Evolutionary conservation across 2,888 invertebrate species (phyloP).

Genomic region (Steinernema carpocapsae): DNA sequence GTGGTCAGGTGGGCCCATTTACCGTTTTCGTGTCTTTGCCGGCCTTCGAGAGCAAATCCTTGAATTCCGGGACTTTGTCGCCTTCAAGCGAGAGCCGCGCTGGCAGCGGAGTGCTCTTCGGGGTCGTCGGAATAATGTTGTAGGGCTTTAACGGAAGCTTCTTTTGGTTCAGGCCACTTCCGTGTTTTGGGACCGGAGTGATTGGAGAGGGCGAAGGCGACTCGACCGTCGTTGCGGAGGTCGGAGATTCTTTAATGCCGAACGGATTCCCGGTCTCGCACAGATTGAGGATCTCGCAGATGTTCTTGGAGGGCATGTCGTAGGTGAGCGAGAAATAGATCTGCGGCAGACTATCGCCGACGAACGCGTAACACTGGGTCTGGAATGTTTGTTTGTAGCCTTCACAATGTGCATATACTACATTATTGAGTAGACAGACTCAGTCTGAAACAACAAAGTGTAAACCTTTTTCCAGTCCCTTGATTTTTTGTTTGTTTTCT

Average conservation of each 20-base stretch:
- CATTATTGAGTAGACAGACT: too few species aligned
- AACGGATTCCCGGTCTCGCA: constrained; percentile 53
- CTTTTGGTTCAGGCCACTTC: not conserved
- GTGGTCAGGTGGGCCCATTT: not conserved
- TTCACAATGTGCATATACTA: too few species aligned
- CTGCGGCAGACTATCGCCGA: constrained; percentile 59
- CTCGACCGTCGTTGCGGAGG: not conserved
- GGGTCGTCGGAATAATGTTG: not conserved
- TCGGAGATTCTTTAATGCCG: constrained; percentile 7
- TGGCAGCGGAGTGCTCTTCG: not conserved
- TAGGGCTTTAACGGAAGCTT: not conserved
- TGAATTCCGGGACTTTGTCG: not conserved
- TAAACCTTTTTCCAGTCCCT: too few species aligned
- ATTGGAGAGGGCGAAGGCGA: not conserved
- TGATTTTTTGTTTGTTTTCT: too few species aligned
- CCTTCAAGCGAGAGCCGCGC: not conserved
- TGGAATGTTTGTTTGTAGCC: constrained; percentile 46
- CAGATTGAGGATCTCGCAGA: constrained; percentile 57
- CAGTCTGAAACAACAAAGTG: too few species aligned
- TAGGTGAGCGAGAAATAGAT: constrained; percentile 62
- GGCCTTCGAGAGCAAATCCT: not conserved
- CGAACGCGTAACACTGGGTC: constrained; percentile 60
- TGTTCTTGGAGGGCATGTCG: constrained; percentile 57
- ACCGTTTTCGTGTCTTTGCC: constrained; percentile 11
- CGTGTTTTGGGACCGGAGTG: not conserved